Base-by-base conservation (phyloP, 1,140 invertebrate genomes). In the Drosophila sp. region DNA sequence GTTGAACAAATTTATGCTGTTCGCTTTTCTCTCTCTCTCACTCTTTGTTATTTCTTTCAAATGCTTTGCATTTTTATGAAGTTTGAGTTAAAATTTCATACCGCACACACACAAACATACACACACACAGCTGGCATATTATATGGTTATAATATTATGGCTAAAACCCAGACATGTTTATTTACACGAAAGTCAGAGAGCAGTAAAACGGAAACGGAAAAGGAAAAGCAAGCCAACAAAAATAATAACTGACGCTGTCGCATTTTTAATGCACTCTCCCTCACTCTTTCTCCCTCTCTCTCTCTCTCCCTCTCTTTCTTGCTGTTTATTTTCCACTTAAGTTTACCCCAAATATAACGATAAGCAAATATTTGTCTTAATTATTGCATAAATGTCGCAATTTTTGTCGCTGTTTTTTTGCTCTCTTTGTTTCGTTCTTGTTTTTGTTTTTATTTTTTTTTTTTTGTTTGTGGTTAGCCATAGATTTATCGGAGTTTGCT, bases 161-260 rank as follows among this genome's bases (percentile, higher is more conserved):
- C 63, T 64, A 58, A 68, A 35, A 64, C 71, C 83, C 71, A 82
- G 80, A 83, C 80, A 79, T 70, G 75, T 79, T 82, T 82, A 82
- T 82, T 85, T 79, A 80, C 80, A 75, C 67, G 67, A 56, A 62
- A 60, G 63, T 61, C 68, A 72, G 69, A 25, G 29, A 38, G 33
- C 17, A 25, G 41, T 60, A 60, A 76, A 79, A 67, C 35, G 32
- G 32, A 62, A 55, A 76, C 23, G 30, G 33, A 27, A 66, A 66
- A 60, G 40, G 38, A 72, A 44, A 1, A 11, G 23, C 23, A 5
- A 27, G 23, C 7, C 7, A 50, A 60, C 54, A 66, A 71, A 71
- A 11, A 66, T 66, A 10, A 35, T 58, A 58, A 64, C 25, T 35
- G 23, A 55, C 50, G 29, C 30, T 66, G 44, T 41, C 54, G n/a